phyloP scores from a whole-genome alignment of 2,797 vertebrate genomes.

The Eulemur mongoz region DNA sequence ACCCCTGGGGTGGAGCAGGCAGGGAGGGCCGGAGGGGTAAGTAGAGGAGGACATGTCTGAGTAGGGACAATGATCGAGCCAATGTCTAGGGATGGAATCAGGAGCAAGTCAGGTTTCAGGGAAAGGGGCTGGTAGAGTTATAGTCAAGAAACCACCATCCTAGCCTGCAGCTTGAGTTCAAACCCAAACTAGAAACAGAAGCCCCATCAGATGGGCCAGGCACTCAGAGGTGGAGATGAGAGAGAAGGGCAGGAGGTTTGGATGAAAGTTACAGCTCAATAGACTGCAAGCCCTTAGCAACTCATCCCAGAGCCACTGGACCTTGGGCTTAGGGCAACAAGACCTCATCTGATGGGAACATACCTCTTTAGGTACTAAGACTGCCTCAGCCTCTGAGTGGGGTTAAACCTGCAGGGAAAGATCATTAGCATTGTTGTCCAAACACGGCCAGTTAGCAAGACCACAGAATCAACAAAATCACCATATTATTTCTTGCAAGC shows the following conservation, averaged over 20 bases:
- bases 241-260: not conserved
- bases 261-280: not conserved
- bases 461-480: not conserved
- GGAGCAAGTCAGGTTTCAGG: not conserved
- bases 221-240: accelerated
- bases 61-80: not conserved
- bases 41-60: not conserved
- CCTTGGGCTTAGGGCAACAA: not conserved
- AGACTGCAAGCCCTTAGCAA: not conserved
- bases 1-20: not conserved
- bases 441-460: not conserved
- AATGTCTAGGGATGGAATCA: not conserved
- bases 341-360: not conserved
- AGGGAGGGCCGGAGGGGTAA: not conserved
- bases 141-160: not conserved
- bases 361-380: not conserved
- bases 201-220: not conserved
- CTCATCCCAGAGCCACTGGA: not conserved
- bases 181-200: not conserved
- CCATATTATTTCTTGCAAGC: not conserved
- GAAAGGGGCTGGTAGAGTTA: not conserved
- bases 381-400: not conserved
- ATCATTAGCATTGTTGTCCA: not conserved
- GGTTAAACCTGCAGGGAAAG: not conserved
- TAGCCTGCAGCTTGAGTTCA: not conserved